Evolutionary conservation across 2,888 invertebrate species (phyloP).

Genomic region (Drosophila putrida): DNA sequence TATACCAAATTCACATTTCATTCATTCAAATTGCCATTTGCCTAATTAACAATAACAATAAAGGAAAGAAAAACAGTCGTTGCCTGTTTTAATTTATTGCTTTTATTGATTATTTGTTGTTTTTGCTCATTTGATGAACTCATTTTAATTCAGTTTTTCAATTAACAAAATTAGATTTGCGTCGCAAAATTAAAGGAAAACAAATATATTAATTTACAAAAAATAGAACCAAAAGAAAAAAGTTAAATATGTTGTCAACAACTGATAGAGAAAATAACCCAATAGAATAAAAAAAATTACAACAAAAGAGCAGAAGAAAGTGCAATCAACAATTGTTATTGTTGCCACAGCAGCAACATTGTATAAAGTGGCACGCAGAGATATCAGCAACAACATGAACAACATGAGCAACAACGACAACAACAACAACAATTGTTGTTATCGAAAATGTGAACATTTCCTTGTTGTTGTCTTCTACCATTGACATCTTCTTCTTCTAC

Average conservation of each 20-base stretch:
- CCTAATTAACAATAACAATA: constrained; percentile 57
- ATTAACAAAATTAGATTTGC: constrained; percentile 29
- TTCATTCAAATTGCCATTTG: constrained; percentile 51
- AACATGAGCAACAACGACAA: not conserved
- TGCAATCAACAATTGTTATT: constrained; percentile 46
- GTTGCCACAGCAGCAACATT: constrained; percentile 8
- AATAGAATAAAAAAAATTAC: constrained; percentile 9
- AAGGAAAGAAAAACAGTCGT: constrained; percentile 20
- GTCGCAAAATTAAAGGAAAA: constrained; percentile 9
- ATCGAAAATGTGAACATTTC: constrained; percentile 61
- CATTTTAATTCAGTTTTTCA: constrained; percentile 54
- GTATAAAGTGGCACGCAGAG: constrained; percentile 35
- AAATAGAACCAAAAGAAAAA: constrained; percentile 1
- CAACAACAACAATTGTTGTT: constrained; percentile 29
- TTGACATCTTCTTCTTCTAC: no score
- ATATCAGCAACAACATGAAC: constrained; percentile 30
- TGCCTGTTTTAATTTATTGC: constrained; percentile 44
- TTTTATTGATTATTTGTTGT: constrained; percentile 55
- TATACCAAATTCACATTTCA: constrained; percentile 53
- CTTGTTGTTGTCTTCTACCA: constrained; percentile 38
- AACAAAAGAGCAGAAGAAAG: constrained; percentile 43
- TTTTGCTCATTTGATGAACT: constrained; percentile 50
- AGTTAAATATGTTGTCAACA: constrained; percentile 35
- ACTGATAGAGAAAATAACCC: constrained; percentile 3
- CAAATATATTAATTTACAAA: not conserved